Evolutionary conservation across 1,140 invertebrate genomes (phyloP).

Genomic region (Asobara japonica): DNA sequence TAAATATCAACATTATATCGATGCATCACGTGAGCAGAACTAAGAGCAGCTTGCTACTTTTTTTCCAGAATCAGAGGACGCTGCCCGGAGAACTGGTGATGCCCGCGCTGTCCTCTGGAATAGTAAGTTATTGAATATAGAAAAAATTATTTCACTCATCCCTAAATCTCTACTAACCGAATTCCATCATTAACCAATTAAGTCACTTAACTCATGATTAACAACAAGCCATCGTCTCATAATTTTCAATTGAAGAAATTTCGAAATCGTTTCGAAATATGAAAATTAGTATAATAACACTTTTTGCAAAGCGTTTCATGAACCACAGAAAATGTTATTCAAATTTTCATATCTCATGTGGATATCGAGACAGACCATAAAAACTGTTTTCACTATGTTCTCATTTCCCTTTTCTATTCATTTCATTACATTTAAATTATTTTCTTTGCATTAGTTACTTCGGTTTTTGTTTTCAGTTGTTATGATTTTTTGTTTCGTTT

Average conservation of each 20-base stretch:
- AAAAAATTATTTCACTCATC: neutral
- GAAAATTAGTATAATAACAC: neutral
- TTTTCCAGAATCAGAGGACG: constrained; percentile 81
- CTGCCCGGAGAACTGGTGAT: constrained; percentile 77
- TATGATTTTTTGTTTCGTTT: constrained; percentile 14
- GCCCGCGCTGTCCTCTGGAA: constrained; percentile 82
- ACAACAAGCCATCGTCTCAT: neutral
- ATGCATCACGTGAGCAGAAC: constrained; percentile 27
- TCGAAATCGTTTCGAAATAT: no score
- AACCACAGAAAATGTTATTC: no score
- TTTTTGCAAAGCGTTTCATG: neutral
- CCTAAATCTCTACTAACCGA: constrained; percentile 13
- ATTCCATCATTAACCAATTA: neutral
- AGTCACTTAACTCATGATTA: no score
- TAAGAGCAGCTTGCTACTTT: constrained; percentile 51
- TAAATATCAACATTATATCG: neutral
- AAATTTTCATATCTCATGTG: no score
- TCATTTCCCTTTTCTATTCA: neutral
- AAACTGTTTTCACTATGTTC: neutral
- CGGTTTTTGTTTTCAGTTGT: constrained; percentile 20
- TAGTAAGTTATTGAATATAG: constrained; percentile 71
- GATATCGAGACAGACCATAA: neutral
- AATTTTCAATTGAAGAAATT: no score
- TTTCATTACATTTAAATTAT: constrained; percentile 6
- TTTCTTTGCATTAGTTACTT: constrained; percentile 21